Percentiles rank a stretch among this genome's conserved stretches.
Evolutionary conservation across 92 coral and sea anemone species (phyloP).

Genomic region (Zoanthus solanderi): DNA sequence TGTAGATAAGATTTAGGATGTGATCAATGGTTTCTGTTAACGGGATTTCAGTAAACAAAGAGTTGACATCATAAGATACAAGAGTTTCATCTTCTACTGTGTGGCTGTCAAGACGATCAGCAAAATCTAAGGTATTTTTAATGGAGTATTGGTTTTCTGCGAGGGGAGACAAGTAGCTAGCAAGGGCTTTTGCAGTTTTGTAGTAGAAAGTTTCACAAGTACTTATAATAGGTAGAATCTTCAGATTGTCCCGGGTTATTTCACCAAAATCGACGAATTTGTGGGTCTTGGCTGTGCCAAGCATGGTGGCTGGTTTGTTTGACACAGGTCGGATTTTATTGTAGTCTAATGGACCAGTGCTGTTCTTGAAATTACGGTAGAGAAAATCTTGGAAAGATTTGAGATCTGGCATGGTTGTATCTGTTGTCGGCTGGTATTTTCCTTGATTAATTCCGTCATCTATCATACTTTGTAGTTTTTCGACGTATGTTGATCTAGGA

Average conservation of each 20-base stretch:
- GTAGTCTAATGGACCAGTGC: not conserved
- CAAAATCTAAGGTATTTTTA: not conserved
- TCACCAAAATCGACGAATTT: not conserved
- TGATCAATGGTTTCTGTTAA: not conserved
- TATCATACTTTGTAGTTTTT: not conserved
- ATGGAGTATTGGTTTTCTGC: conserved; percentile 3
- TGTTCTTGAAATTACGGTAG: not conserved
- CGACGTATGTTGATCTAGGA: not conserved
- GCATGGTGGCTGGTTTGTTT: conserved; percentile 11
- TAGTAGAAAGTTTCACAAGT: not conserved
- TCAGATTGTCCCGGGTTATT: conserved; percentile 6
- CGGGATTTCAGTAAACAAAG: not conserved
- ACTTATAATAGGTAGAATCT: not conserved
- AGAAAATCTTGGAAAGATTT: not conserved
- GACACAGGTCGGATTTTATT: not conserved
- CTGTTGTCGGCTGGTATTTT: conserved; percentile 14
- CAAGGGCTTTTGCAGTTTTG: not conserved
- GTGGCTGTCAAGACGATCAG: not conserved
- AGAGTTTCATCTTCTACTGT: not conserved
- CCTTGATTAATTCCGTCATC: not conserved
- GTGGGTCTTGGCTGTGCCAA: not conserved
- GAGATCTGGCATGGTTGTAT: conserved; percentile 11
- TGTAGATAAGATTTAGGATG: not conserved
- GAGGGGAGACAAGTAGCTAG: conserved; percentile 1
- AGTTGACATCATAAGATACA: no score